Evolutionary conservation across 1,140 invertebrate genomes (phyloP).

Genomic region (Nebria ingens): DNA sequence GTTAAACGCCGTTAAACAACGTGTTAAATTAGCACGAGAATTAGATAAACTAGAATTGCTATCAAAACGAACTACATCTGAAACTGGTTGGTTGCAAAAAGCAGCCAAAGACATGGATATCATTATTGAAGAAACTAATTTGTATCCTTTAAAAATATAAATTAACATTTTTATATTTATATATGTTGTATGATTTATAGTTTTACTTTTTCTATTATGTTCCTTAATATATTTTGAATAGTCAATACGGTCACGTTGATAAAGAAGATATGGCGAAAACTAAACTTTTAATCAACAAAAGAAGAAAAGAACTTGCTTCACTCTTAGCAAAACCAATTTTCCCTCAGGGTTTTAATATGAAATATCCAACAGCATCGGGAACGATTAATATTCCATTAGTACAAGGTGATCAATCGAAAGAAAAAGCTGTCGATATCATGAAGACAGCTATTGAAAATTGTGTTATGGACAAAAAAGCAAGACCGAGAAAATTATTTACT

Average conservation of each 20-base stretch:
- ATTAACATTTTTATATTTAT: slow-evolving; percentile 14
- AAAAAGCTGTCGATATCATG: slow-evolving; percentile 46
- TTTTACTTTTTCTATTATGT: slow-evolving; percentile 15
- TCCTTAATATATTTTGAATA: background rate
- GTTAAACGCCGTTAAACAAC: slow-evolving; percentile 53
- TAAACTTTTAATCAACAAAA: slow-evolving; percentile 36
- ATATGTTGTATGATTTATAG: slow-evolving; percentile 15
- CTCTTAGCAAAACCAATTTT: slow-evolving; percentile 53
- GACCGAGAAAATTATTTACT: too few species aligned
- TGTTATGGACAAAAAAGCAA: background rate
- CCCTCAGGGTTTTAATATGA: slow-evolving; percentile 57
- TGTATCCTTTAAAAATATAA: slow-evolving; percentile 44
- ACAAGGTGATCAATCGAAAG: slow-evolving; percentile 20
- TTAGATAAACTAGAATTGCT: slow-evolving; percentile 67
- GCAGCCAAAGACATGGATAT: slow-evolving; percentile 80
- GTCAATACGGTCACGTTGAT: slow-evolving; percentile 26
- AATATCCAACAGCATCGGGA: slow-evolving; percentile 43
- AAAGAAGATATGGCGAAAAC: slow-evolving; percentile 29
- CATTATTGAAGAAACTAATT: slow-evolving; percentile 58
- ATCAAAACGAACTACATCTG: slow-evolving; percentile 51
- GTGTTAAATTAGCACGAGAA: slow-evolving; percentile 65
- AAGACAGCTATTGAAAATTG: slow-evolving; percentile 35
- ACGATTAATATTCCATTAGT: slow-evolving; percentile 15
- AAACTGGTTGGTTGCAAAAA: slow-evolving; percentile 74
- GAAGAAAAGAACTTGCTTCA: slow-evolving; percentile 44